Percentiles rank a stretch among this genome's conserved stretches.
These are phyloP conservation scores for Alligator mississippiensis DNA, from an alignment of 2,113 vertebrate species.

Conservation along the genomic window DNA sequence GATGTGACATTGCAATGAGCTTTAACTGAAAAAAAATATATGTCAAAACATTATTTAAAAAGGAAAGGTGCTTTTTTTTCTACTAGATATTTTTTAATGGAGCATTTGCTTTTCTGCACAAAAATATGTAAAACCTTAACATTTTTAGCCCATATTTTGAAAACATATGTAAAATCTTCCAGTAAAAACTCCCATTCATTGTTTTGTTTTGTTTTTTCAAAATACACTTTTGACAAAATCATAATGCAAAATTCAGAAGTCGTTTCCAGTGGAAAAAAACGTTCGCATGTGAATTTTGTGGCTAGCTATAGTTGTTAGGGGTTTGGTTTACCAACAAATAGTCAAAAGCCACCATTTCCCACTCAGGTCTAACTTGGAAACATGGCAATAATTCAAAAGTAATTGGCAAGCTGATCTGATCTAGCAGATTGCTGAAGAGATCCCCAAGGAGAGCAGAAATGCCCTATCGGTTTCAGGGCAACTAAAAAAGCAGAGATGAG, in stretches of 20 bases:
- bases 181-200: neutral
- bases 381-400: slow-evolving; percentile 39
- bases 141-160: neutral
- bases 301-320: neutral
- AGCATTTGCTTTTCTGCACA: no score
- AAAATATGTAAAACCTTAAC: neutral
- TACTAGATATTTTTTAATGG: no score
- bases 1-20: no score
- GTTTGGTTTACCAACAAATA: slow-evolving; percentile 1
- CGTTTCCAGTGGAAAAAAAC: no score
- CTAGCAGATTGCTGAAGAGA: slow-evolving; percentile 47
- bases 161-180: neutral
- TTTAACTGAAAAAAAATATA: no score
- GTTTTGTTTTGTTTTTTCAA: no score
- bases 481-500: neutral
- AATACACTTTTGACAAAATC: no score
- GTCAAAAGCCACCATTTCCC: neutral
- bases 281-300: neutral
- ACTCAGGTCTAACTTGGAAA: slow-evolving; percentile 42
- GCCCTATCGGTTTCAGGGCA: neutral
- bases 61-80: no score
- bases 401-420: neutral
- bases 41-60: no score
- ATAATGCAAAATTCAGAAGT: no score
- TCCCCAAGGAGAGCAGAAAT: slow-evolving; percentile 14